A percentile compares a stretch with the other conserved stretches of the same genome.
phyloP scores from a whole-genome alignment of 53 echinoderm and acorn worm genomes.

The Antedon mediterranea region DNA sequence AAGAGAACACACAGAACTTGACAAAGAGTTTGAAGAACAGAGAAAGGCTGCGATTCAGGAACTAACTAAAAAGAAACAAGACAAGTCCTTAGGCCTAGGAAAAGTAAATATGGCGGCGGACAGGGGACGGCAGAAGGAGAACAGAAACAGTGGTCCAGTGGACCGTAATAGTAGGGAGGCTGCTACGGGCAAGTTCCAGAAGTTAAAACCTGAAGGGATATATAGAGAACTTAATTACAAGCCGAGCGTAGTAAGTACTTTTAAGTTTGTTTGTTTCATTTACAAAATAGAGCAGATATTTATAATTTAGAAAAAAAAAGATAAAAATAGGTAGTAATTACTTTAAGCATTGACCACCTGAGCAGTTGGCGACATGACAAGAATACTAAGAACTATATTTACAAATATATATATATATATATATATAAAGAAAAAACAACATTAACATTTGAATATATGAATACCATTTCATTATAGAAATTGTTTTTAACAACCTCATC shows the following conservation, averaged over 20 bases:
- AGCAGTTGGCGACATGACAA: too few relatives aligned
- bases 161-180: conserved; percentile 10
- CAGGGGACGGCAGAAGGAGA: conserved; percentile 7
- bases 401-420: too few relatives aligned
- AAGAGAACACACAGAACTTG: conserved; percentile 74
- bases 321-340: too few relatives aligned
- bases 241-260: not conserved
- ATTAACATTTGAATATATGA: too few relatives aligned
- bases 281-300: too few relatives aligned
- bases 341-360: too few relatives aligned
- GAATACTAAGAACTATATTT: too few relatives aligned
- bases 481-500: too few relatives aligned
- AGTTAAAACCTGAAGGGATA: not conserved
- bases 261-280: too few relatives aligned
- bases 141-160: not conserved
- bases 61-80: conserved; percentile 44
- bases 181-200: not conserved
- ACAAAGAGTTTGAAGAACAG: conserved; percentile 93
- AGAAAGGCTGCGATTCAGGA: conserved; percentile 79
- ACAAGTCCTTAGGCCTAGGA: conserved; percentile 68
- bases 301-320: too few relatives aligned
- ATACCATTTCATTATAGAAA: too few relatives aligned
- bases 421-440: too few relatives aligned
- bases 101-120: conserved; percentile 11
- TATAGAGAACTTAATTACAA: not conserved